Conservation (phyloP, 2,113 vertebrate species). For the Empidonax alnorum region DNA sequence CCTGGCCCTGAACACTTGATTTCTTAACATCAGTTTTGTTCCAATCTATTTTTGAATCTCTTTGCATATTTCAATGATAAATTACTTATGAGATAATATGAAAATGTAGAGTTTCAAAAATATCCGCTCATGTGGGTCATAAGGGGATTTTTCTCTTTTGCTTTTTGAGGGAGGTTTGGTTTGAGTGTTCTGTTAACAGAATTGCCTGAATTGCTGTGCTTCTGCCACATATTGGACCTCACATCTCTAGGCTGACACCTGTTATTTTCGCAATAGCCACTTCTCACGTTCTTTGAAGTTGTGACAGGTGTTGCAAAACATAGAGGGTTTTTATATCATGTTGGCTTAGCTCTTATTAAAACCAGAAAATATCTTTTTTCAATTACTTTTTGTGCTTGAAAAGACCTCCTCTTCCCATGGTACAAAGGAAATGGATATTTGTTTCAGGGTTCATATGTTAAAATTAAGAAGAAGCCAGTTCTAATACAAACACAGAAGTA, state of each 20-base stretch:
- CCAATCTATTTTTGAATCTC: constrained; percentile 38
- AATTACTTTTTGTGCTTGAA: constrained; percentile 57
- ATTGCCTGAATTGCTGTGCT: constrained; percentile 8
- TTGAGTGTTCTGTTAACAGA: not conserved
- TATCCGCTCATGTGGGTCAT: not conserved
- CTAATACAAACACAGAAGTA: constrained; percentile 30
- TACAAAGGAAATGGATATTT: constrained; percentile 62
- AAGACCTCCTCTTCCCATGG: constrained; percentile 19
- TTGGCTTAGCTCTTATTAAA: constrained; percentile 66
- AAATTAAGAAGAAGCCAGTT: constrained; percentile 40
- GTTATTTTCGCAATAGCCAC: constrained; percentile 48
- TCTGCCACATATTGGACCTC: constrained; percentile 33
- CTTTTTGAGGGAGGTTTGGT: not conserved
- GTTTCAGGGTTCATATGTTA: constrained; percentile 46
- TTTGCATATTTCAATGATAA: not conserved
- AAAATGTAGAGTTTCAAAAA: constrained; percentile 10
- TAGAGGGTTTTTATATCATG: constrained; percentile 32
- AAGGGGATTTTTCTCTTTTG: not conserved
- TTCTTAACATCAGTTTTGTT: constrained; percentile 14
- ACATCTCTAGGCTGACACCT: constrained; percentile 44
- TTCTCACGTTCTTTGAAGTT: constrained; percentile 62
- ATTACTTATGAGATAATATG: constrained; percentile 37
- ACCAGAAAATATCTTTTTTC: constrained; percentile 68
- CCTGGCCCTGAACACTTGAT: not conserved
- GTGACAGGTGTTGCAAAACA: constrained; percentile 66